phyloP scores from a whole-genome alignment of 2,888 invertebrate species.

The Phortica okadai region DNA sequence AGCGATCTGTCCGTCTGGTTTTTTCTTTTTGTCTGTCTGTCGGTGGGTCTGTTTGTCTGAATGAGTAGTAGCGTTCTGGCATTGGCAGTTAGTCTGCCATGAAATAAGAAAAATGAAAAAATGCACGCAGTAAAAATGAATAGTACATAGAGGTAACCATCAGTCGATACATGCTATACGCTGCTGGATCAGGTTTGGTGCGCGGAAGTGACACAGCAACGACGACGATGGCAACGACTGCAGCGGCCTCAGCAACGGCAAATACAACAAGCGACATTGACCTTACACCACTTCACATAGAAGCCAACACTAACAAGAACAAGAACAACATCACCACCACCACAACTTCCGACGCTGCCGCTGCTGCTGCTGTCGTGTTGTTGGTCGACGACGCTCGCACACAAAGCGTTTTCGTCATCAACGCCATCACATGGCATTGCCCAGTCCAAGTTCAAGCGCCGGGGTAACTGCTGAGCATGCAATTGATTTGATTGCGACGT shows the following conservation, averaged over 20 bases:
- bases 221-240: constrained; percentile 6
- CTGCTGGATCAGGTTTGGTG: constrained; percentile 33
- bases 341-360: not conserved
- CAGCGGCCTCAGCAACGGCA: not conserved
- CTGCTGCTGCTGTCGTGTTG: not conserved
- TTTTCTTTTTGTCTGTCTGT: not conserved
- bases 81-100: constrained; percentile 40
- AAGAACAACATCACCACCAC: not conserved
- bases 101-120: constrained; percentile 23
- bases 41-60: constrained; percentile 34
- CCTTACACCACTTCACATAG: constrained; percentile 62
- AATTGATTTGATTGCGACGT: constrained; percentile 26
- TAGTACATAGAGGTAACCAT: constrained; percentile 38
- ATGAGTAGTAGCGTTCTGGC: constrained; percentile 53
- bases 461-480: constrained; percentile 1
- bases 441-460: not conserved
- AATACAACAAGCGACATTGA: constrained; percentile 69
- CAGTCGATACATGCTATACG: constrained; percentile 60
- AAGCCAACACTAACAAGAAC: not conserved
- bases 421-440: constrained; percentile 17
- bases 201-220: constrained; percentile 31
- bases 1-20: not conserved
- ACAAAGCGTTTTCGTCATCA: constrained; percentile 50
- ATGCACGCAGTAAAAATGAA: constrained; percentile 34
- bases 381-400: not conserved